Evolutionary conservation across 2,113 vertebrate genomes (phyloP).

Genomic region (Butorides virescens): DNA sequence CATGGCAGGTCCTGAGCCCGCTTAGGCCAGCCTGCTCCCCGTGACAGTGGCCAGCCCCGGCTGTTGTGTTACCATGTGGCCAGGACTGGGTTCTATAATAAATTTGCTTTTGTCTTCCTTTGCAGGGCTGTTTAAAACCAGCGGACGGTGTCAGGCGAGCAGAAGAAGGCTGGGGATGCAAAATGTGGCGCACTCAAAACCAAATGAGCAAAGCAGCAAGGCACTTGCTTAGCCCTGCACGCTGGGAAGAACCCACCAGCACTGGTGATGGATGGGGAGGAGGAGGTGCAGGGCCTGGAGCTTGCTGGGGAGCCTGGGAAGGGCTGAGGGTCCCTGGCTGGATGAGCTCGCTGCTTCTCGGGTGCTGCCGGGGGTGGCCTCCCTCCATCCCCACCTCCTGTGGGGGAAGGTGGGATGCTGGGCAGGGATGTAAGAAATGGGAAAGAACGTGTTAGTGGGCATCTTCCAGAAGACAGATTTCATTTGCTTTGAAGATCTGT

Average conservation of each 20-base stretch:
- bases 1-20: accelerated
- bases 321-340: neutral
- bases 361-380: neutral
- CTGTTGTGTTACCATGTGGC: neutral
- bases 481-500: neutral
- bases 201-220: neutral
- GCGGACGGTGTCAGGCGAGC: neutral
- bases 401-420: neutral
- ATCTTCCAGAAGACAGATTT: neutral
- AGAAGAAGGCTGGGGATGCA: neutral
- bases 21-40: neutral
- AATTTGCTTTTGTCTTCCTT: neutral
- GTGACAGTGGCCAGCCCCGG: neutral
- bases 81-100: neutral
- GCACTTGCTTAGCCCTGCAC: neutral
- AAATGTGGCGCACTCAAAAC: neutral
- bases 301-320: neutral
- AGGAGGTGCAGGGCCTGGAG: neutral
- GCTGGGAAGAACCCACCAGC: neutral
- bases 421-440: neutral
- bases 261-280: neutral
- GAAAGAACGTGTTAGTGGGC: neutral
- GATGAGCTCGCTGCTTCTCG: neutral
- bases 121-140: neutral
- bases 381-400: neutral